phyloP scores from a whole-genome alignment of 2,797 vertebrate species.

The Chromobotia macracanthus region DNA sequence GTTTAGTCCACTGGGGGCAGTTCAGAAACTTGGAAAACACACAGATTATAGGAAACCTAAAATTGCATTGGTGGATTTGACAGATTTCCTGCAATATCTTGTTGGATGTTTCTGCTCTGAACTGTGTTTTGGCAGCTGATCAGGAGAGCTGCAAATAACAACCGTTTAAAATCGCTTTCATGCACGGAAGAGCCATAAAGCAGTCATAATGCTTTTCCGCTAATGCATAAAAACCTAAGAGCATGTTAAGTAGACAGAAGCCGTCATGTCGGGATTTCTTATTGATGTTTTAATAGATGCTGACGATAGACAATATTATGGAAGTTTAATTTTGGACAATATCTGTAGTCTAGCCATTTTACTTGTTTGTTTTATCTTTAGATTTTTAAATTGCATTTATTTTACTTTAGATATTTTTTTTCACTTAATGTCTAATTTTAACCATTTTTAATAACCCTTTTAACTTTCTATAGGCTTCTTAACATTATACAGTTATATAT shows the following conservation, averaged over 20 bases:
- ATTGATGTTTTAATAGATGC: constrained; percentile 22
- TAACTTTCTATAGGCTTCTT: not conserved
- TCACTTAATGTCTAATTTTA: not conserved
- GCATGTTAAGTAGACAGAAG: constrained; percentile 29
- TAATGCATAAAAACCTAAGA: constrained; percentile 45
- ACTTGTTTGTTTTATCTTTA: no score
- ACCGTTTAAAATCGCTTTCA: not conserved
- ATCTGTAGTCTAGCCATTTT: not conserved
- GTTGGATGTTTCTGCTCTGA: not conserved
- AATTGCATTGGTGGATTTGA: not conserved
- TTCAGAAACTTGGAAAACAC: not conserved
- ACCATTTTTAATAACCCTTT: not conserved
- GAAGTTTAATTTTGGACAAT: constrained; percentile 11
- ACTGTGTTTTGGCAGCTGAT: not conserved
- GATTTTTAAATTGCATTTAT: no score
- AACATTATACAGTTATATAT: not conserved
- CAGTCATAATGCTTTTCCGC: constrained; percentile 40
- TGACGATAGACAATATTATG: constrained; percentile 12
- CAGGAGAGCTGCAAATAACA: not conserved
- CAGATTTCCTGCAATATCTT: not conserved
- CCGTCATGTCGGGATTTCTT: constrained; percentile 3
- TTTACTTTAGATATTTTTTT: no score
- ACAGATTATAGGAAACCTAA: not conserved
- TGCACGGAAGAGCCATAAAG: constrained; percentile 36
- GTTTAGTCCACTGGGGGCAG: not conserved